phyloP scores from a whole-genome alignment of 2,797 vertebrate species.

The Gymnocypris eckloni region DNA sequence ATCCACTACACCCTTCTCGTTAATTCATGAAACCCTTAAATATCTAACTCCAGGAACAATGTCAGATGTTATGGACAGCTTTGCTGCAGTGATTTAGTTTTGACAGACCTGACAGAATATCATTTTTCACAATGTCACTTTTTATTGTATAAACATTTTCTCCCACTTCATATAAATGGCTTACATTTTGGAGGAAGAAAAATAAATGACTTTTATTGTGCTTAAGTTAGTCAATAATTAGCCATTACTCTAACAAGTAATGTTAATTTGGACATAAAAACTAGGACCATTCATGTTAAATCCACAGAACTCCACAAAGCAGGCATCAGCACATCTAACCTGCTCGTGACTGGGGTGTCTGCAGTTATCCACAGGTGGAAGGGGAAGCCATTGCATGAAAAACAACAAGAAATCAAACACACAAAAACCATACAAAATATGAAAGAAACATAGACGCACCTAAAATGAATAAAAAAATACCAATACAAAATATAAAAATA shows the following conservation, averaged over 20 bases:
- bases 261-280: neutral
- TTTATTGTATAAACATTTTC: constrained; percentile 2
- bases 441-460: no score
- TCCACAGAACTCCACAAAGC: neutral
- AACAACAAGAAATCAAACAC: no score
- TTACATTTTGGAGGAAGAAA: constrained; percentile 26
- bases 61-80: no score
- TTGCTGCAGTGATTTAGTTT: neutral
- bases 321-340: neutral
- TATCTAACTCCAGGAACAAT: neutral
- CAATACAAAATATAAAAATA: neutral
- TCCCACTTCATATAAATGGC: constrained; percentile 18
- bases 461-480: neutral
- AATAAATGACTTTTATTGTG: neutral
- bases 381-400: neutral
- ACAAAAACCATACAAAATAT: neutral
- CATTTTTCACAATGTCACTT: neutral
- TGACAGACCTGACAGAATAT: neutral
- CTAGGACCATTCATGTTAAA: neutral
- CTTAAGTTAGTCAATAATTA: neutral
- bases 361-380: neutral
- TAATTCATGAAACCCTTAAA: constrained; percentile 14
- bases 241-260: neutral
- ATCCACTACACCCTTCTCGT: constrained; percentile 20
- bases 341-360: no score